These are phyloP conservation scores for Cephus pygmeus DNA, from an alignment of 2,888 invertebrate species.

Conservation along the genomic window DNA sequence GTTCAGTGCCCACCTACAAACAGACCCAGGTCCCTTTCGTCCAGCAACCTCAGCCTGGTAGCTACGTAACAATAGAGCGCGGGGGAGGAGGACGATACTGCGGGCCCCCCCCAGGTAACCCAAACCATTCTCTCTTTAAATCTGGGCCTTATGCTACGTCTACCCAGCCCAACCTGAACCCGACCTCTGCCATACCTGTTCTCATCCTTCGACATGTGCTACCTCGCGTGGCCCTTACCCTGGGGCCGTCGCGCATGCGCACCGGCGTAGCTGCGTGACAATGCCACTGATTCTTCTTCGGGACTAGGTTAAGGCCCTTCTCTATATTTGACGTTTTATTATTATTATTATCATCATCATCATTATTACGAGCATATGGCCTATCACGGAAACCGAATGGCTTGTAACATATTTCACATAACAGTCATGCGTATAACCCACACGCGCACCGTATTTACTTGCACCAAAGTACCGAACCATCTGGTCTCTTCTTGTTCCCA, in stretches of 20 bases:
- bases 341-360: not conserved
- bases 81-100: slow-evolving; percentile 20
- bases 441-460: not conserved
- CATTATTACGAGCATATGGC: not conserved
- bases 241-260: not conserved
- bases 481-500: not conserved
- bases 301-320: not conserved
- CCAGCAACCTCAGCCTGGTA: not conserved
- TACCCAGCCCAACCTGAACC: not conserved
- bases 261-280: slow-evolving; percentile 1
- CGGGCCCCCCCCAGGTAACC: slow-evolving; percentile 35
- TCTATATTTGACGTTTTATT: not conserved
- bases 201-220: slow-evolving; percentile 1
- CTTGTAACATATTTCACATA: not conserved
- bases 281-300: slow-evolving; percentile 18
- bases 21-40: slow-evolving; percentile 28
- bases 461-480: not conserved
- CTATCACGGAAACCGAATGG: not conserved
- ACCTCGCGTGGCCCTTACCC: not conserved
- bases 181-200: slow-evolving; percentile 18
- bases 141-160: not conserved
- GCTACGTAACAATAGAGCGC: not conserved
- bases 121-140: slow-evolving; percentile 16
- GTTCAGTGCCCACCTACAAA: slow-evolving; percentile 35
- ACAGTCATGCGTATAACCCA: not conserved